Evolutionary conservation across 2,797 vertebrate species (phyloP).

Genomic region (Heterohyrax brucei): DNA sequence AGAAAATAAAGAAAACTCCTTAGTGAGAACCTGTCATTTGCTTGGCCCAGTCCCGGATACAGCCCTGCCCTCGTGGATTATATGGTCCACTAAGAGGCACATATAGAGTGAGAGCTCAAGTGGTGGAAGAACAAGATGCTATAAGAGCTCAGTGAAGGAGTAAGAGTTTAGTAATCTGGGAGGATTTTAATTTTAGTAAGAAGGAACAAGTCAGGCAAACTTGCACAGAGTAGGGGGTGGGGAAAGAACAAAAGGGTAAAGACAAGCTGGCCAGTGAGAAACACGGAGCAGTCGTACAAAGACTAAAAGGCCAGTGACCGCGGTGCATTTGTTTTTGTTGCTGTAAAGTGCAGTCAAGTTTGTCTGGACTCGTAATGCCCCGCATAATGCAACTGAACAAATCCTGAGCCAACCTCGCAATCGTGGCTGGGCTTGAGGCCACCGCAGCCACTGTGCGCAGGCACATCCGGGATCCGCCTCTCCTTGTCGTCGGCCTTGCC

Average conservation of each 20-base stretch:
- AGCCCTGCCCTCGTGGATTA: not conserved
- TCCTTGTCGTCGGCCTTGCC: too few relatives aligned
- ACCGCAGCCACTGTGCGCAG: too few relatives aligned
- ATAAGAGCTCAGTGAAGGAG: not conserved
- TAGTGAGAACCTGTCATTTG: not conserved
- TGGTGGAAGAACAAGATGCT: not conserved
- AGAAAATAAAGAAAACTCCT: not conserved
- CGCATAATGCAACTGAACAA: too few relatives aligned
- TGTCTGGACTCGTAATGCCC: too few relatives aligned
- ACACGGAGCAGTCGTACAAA: not conserved
- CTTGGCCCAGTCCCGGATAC: not conserved
- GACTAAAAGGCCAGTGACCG: not conserved
- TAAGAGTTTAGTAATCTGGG: too few relatives aligned
- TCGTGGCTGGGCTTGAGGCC: too few relatives aligned
- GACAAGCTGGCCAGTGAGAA: not conserved
- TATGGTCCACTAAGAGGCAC: not conserved
- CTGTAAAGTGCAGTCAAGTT: too few relatives aligned
- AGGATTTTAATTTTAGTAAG: not conserved
- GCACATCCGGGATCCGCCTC: too few relatives aligned
- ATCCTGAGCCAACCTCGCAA: too few relatives aligned
- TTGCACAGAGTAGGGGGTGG: too few relatives aligned
- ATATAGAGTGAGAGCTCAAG: not conserved
- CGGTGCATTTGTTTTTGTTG: too few relatives aligned
- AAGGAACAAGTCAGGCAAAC: not conserved
- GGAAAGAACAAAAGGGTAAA: not conserved